Evolutionary conservation across 2,113 vertebrate species (phyloP), one percentile per base, ranked within the genome.

Genomic region (Scatophagus argus): DNA sequence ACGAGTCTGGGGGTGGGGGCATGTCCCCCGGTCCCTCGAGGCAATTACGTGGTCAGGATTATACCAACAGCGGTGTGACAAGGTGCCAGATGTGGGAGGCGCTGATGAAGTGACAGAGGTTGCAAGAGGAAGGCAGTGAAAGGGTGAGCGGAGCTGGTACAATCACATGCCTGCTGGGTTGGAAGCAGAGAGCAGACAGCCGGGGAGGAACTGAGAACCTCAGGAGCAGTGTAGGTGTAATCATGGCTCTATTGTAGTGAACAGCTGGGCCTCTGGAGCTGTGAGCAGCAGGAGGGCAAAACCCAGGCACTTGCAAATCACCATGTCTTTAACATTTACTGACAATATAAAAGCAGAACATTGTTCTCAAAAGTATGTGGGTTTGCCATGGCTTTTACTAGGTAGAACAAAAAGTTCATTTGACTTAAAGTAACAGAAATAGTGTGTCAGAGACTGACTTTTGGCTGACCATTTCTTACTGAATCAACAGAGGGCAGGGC

Each of bases 221-320:
- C 71, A 71, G 23, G 29, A 79, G 83, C 55, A 56, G 77, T 63
- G 87, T 86, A 81, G 93, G 85, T 82, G 89, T 92, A 94, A 94
- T 94, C 93, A 94, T 43, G 75, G 62, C 80, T 81, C 89, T 89
- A 93, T 94, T 94, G 91, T 94, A 60, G 74, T 21, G 81, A 91
- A 88, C 90, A 91, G 93, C 83, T 84, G 74, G 91, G 77, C 70
- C 62, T 89, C 72, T 79, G 79, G 63, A 23, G 74, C 77, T 71
- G 51, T 14, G 43, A 86, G 61, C 89, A 56, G 77, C 79, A 68
- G 87, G 90, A 46, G 32, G 66, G 66, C 43, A 1, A 36, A 67
- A 19, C 49, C 58, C 1, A 8, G 43, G 66, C 69, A 2, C 74
- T 80, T 85, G 84, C 81, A 87, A 91, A 92, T 92, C 75, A 94